Evolutionary conservation across 2,888 invertebrate genomes (phyloP), one percentile per base, ranked within the genome.

Genomic region (Aphodius sticticus): DNA sequence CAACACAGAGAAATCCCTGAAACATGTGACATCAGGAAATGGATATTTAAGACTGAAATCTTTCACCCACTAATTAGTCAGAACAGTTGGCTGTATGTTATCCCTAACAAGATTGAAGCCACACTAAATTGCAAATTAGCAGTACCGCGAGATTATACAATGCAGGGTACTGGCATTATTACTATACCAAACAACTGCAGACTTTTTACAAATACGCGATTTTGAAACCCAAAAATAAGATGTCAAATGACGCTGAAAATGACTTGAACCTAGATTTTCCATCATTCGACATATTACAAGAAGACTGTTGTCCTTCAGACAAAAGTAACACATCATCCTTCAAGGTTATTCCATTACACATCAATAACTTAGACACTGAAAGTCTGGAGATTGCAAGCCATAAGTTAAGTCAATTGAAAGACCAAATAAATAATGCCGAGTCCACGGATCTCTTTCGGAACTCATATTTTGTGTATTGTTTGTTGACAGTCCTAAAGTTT

Each of bases 21-120:
- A 36, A 36, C 38, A 6, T 77, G 70, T 15, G 77, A 77, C 16
- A 36, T 70, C 16, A 16, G 77, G 38, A 15, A 70, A 37, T 15
- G 14, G 6, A 4, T n/a, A 9, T 35, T 36, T 5, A 16, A 69
- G n/a, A 70, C 14, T n/a, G 70, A 77, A 77, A 77, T 69, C 37
- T 77, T 69, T 26, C 70, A 77, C 16, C 6, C 77, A 9, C 70
- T 77, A 70, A 14, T 36, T 14, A 7, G 6, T 15, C 70, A 26
- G 6, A 77, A 70, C 16, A 77, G 36, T 9, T 77, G 70, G 77
- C 37, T 77, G n/a, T 77, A 69, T 15, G 70, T 77, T 15, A 26
- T 70, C 69, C 36, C 77, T 3, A 77, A 69, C 9, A 36, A 69
- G 16, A 69, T 36, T 9, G 26, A 12, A 7, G 26, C 69, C 9